Conservation (phyloP, 2,113 vertebrate species). For the Amphiprion percula region DNA sequence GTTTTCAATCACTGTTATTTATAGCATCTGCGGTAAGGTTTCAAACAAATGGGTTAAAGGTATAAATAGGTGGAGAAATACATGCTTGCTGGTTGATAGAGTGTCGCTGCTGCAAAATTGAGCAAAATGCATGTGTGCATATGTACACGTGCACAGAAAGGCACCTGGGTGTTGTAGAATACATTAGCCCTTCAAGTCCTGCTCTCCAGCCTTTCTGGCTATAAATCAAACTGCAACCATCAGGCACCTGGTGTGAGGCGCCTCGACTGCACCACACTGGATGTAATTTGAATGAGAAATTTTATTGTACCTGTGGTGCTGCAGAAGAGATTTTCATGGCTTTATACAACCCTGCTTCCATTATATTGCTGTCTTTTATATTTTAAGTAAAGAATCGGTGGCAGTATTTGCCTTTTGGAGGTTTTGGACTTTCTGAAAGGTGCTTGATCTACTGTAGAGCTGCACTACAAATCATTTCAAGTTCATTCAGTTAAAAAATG, state of each 20-base stretch:
- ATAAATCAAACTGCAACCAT: conserved; percentile 49
- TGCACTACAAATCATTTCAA: no score
- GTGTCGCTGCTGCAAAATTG: conserved; percentile 15
- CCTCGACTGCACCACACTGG: neutral
- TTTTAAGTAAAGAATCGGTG: neutral
- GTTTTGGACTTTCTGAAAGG: no score
- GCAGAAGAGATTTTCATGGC: neutral
- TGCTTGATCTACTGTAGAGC: no score
- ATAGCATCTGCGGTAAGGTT: conserved; percentile 9
- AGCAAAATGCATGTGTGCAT: neutral
- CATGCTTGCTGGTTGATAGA: conserved; percentile 13
- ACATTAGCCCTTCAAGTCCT: conserved; percentile 33
- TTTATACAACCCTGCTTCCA: neutral
- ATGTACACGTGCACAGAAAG: neutral
- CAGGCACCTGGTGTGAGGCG: conserved; percentile 19
- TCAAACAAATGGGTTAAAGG: conserved; percentile 16
- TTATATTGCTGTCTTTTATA: neutral
- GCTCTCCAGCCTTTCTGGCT: conserved; percentile 32
- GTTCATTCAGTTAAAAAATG: no score
- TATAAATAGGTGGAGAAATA: conserved; percentile 28
- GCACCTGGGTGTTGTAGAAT: conserved; percentile 23
- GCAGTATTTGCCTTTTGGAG: no score
- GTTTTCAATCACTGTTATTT: neutral
- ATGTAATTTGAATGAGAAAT: neutral
- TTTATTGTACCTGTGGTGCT: neutral